A percentile compares a stretch with the other conserved stretches of the same genome.
These are phyloP conservation scores for Endotricha flammealis DNA, from an alignment of 2,888 invertebrate species.

Conservation along the genomic window DNA sequence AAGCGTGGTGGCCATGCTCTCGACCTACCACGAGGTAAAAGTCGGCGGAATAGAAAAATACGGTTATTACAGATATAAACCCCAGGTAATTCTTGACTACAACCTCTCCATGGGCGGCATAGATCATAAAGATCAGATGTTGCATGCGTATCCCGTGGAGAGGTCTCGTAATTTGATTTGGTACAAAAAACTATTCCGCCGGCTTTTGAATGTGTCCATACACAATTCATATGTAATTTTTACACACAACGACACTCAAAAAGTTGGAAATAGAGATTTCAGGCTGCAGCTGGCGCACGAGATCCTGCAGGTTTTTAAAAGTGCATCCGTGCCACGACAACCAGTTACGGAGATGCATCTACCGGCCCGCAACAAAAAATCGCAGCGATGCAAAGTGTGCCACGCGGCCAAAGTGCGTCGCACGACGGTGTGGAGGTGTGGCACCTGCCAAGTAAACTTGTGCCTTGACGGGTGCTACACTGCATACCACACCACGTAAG, in stretches of 20 bases:
- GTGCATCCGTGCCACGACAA: not conserved
- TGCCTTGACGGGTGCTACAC: slow-evolving; percentile 15
- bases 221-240: slow-evolving; percentile 12
- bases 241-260: slow-evolving; percentile 4
- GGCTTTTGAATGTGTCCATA: slow-evolving; percentile 19
- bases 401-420: slow-evolving; percentile 11
- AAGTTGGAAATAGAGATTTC: slow-evolving; percentile 5
- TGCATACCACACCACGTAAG: not conserved
- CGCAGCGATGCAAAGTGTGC: slow-evolving; percentile 15
- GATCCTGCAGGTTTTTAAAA: slow-evolving; percentile 5
- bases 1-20: slow-evolving; percentile 16
- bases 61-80: slow-evolving; percentile 12
- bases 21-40: slow-evolving; percentile 13
- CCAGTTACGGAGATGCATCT: slow-evolving; percentile 4
- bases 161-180: slow-evolving; percentile 10
- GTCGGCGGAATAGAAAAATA: slow-evolving; percentile 18
- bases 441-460: slow-evolving; percentile 14
- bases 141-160: slow-evolving; percentile 12
- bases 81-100: slow-evolving; percentile 7
- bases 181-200: slow-evolving; percentile 23
- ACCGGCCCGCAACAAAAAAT: slow-evolving; percentile 6
- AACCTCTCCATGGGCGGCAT: slow-evolving; percentile 10
- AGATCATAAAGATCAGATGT: slow-evolving; percentile 13
- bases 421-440: slow-evolving; percentile 16
- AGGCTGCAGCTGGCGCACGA: slow-evolving; percentile 8